These are phyloP conservation scores for Galeopsomyia nigrocyanea DNA, from an alignment of 2,888 invertebrate species.

Conservation along the genomic window DNA sequence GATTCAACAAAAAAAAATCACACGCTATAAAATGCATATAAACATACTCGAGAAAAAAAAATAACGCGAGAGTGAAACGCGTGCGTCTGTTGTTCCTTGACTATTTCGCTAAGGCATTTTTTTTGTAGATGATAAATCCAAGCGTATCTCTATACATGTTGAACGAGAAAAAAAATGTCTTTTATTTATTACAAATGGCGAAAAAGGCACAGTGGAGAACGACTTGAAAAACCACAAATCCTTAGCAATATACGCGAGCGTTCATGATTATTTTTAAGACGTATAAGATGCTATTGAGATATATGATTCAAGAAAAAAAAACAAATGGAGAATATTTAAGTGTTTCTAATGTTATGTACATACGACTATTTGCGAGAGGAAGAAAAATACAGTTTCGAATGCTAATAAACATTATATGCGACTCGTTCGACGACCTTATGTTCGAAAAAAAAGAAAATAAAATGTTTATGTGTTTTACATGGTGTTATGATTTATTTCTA, in stretches of 20 bases:
- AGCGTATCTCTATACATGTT: too few species aligned
- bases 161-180: constrained; percentile 25
- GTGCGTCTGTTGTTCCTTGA: constrained; percentile 36
- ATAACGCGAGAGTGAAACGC: constrained; percentile 18
- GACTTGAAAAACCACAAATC: constrained; percentile 33
- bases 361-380: constrained; percentile 53
- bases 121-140: not conserved
- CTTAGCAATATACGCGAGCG: constrained; percentile 58
- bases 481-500: constrained; percentile 6
- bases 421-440: constrained; percentile 53
- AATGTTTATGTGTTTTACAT: constrained; percentile 61
- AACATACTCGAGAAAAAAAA: constrained; percentile 25
- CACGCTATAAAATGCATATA: constrained; percentile 31
- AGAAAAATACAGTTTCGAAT: constrained; percentile 50
- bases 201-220: constrained; percentile 11
- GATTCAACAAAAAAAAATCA: constrained; percentile 26
- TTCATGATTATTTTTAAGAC: constrained; percentile 58
- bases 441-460: constrained; percentile 56
- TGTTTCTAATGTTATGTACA: constrained; percentile 65
- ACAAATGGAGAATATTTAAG: constrained; percentile 57
- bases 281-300: constrained; percentile 49
- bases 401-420: constrained; percentile 47
- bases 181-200: constrained; percentile 21
- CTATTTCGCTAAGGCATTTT: constrained; percentile 42
- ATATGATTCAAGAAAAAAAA: constrained; percentile 9